Base-by-base conservation (phyloP, 2,888 invertebrate species). In the Lepas anatifera region DNA sequence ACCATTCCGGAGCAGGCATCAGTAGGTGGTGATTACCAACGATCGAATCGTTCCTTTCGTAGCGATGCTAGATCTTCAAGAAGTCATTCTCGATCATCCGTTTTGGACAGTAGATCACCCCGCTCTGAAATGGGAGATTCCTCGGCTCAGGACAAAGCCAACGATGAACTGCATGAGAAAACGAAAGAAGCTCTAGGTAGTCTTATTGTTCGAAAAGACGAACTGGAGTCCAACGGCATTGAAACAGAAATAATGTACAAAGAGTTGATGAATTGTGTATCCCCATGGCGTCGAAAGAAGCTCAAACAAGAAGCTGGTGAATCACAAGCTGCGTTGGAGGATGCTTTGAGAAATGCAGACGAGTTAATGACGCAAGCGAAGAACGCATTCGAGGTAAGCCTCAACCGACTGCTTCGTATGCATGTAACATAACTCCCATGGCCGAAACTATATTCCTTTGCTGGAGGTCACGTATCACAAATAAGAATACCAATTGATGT, bases 191-290 rank as follows among this genome's bases (percentile, higher is more conserved):
- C 58, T 8, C 58, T 58, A 35, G 58, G 58, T 22, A 58, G 35
- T 58, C 35, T 58, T 7, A 58, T 58, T 22, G 58, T 58, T 22
- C 58, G 58, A 35, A 58, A 58, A 58, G 58, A 58, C 22, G 58
- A 58, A 8, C 58, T 58, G 3, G 58, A 58, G 16, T 58, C 58
- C 2, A 58, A 58, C 4, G 58, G 58, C 4, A 58, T 58, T 22
- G 58, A 58, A 18, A 58, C 58, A 13, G 58, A 58, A 58, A 58
- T 58, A 22, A 58, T 58, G 58, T 58, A 58, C 18, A 58, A 58
- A 10, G 58, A 58, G 22, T 22, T 58, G 35, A 29, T 58, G 22
- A 58, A 58, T 35, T 58, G 58, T 22, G 58, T 58, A 2, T 58
- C 58, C 10, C 58, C 58, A 1, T 58, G 58, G 58, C 58, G 58